Evolutionary conservation across 2,888 invertebrate species (phyloP).

Genomic region (Sussaba pulchella): DNA sequence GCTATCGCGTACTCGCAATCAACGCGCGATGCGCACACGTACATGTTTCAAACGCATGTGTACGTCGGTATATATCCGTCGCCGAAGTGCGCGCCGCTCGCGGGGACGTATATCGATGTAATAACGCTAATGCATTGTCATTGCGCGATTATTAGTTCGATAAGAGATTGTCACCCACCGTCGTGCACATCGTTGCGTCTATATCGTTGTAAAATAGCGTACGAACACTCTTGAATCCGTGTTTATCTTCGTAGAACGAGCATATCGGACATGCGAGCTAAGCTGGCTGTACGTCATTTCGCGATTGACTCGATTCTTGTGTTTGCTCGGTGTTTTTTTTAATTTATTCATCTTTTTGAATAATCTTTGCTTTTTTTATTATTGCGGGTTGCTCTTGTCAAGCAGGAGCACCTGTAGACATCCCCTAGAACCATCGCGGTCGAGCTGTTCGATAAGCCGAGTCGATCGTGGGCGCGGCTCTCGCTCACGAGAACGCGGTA

Average conservation of each 20-base stretch:
- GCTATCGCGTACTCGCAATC: slow-evolving; percentile 19
- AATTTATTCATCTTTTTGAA: not conserved
- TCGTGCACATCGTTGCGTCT: not conserved
- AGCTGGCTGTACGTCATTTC: slow-evolving; percentile 22
- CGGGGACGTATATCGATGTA: slow-evolving; percentile 74
- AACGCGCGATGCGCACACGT: not conserved
- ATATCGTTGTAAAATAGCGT: slow-evolving; percentile 47
- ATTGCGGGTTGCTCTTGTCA: slow-evolving; percentile 11
- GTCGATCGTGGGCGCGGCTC: slow-evolving; percentile 52
- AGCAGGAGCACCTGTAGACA: slow-evolving; percentile 19
- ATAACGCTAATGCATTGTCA: slow-evolving; percentile 78
- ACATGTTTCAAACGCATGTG: slow-evolving; percentile 3
- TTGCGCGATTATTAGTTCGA: slow-evolving; percentile 71
- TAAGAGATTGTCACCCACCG: slow-evolving; percentile 6
- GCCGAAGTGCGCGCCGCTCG: slow-evolving; percentile 48
- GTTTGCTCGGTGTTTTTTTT: not conserved
- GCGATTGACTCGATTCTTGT: slow-evolving; percentile 36
- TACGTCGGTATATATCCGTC: slow-evolving; percentile 29
- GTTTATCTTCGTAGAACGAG: not conserved
- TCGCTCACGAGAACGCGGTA: slow-evolving; percentile 34
- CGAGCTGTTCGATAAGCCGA: slow-evolving; percentile 48
- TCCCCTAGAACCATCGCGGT: slow-evolving; percentile 12
- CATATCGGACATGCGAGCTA: slow-evolving; percentile 7
- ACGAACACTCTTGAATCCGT: slow-evolving; percentile 18
- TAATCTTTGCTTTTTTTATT: not conserved